phyloP scores from a whole-genome alignment of 2,113 vertebrate species.

The Tichodroma muraria region DNA sequence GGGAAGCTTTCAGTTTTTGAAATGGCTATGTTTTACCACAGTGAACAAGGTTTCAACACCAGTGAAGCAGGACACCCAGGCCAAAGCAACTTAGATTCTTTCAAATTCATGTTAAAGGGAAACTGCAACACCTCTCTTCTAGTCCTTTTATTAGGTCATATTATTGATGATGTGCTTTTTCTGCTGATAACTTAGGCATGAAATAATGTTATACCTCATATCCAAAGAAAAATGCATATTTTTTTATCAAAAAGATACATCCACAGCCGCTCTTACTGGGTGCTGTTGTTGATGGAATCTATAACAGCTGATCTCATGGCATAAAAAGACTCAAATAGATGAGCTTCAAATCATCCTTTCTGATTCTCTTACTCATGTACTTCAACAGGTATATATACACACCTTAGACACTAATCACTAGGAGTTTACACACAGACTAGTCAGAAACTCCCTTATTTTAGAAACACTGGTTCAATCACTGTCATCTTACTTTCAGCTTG shows the following conservation, averaged over 20 bases:
- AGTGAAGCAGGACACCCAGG: background rate
- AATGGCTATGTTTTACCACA: background rate
- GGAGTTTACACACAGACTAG: background rate
- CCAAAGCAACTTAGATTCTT: background rate
- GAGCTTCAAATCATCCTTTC: background rate
- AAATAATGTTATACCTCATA: background rate
- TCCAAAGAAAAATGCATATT: background rate
- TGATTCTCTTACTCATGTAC: background rate
- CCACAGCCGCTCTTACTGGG: background rate
- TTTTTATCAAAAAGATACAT: background rate
- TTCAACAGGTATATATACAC: background rate
- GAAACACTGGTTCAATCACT: background rate
- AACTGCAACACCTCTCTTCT: background rate
- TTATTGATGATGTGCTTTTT: background rate
- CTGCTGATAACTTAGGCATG: background rate
- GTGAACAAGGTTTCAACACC: background rate
- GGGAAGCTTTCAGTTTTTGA: background rate
- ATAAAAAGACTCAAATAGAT: background rate
- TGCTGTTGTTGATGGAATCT: background rate
- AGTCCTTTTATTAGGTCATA: background rate
- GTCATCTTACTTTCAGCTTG: slow-evolving; percentile 24
- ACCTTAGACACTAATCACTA: background rate
- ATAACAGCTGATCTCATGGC: background rate
- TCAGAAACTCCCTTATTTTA: background rate
- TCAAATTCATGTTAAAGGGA: background rate